These are phyloP conservation scores for Indicator indicator DNA, from an alignment of 2,113 vertebrate species.

Conservation along the genomic window DNA sequence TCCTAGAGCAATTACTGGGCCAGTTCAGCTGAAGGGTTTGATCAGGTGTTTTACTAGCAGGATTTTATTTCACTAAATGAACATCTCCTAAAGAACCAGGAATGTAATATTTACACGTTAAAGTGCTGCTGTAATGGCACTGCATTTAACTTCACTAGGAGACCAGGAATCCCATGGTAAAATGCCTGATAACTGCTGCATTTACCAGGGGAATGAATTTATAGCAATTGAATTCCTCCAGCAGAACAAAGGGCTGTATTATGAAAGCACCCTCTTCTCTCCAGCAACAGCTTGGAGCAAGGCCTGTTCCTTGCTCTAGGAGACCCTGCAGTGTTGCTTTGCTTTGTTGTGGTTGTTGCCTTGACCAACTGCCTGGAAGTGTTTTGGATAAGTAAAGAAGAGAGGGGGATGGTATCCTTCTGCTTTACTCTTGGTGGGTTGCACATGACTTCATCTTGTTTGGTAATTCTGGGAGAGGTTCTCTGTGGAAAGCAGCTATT, in stretches of 20 bases:
- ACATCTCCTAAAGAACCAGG: slow-evolving; percentile 63
- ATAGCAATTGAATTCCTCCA: slow-evolving; percentile 62
- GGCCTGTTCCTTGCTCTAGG: background rate
- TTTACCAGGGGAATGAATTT: slow-evolving; percentile 69
- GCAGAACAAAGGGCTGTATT: slow-evolving; percentile 65
- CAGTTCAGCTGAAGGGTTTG: slow-evolving; percentile 71
- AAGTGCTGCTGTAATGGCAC: slow-evolving; percentile 71
- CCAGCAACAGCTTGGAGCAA: slow-evolving; percentile 35
- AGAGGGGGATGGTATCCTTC: background rate
- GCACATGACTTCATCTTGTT: background rate
- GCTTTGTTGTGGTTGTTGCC: background rate
- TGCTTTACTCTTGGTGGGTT: background rate
- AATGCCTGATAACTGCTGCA: slow-evolving; percentile 70
- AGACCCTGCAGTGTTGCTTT: background rate
- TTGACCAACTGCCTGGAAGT: background rate
- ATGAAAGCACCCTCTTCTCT: slow-evolving; percentile 60
- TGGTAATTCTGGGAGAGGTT: background rate
- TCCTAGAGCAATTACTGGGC: slow-evolving; percentile 72
- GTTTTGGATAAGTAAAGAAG: background rate
- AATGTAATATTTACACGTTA: slow-evolving; percentile 74
- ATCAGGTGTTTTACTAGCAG: slow-evolving; percentile 74
- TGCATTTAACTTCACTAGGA: slow-evolving; percentile 73
- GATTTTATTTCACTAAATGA: slow-evolving; percentile 76
- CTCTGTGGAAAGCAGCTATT: background rate
- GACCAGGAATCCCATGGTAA: slow-evolving; percentile 70